A percentile compares a stretch with the other conserved stretches of the same genome.
These are phyloP conservation scores for Euwallacea fornicatus DNA, from an alignment of 1,140 invertebrate genomes.

Conservation along the genomic window DNA sequence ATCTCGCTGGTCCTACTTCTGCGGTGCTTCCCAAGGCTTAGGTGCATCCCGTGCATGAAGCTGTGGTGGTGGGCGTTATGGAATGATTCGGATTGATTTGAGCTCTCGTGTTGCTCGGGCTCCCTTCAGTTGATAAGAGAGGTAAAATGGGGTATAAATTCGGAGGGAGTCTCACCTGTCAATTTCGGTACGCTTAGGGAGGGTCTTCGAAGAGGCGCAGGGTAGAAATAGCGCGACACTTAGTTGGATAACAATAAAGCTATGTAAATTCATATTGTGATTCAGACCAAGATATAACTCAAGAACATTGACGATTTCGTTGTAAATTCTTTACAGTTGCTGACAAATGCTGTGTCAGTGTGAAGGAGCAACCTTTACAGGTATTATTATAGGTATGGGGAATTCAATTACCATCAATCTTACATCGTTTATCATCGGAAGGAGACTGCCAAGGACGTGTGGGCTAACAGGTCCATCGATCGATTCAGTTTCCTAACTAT, in stretches of 20 bases:
- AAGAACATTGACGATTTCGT: no score
- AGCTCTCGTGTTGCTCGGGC: constrained; percentile 5
- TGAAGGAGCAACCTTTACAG: no score
- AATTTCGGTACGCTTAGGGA: neutral
- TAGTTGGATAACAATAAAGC: constrained; percentile 17
- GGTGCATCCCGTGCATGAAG: constrained; percentile 8
- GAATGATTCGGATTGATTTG: constrained; percentile 13
- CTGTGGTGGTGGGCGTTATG: constrained; percentile 24
- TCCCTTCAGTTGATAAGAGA: constrained; percentile 8
- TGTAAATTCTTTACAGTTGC: no score
- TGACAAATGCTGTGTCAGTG: no score
- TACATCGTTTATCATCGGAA: no score
- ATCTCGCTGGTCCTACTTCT: neutral
- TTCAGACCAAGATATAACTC: neutral
- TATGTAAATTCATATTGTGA: constrained; percentile 29
- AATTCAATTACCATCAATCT: no score
- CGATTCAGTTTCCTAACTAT: no score
- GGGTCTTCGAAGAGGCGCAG: constrained; percentile 9
- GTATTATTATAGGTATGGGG: no score
- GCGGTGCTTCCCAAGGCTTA: constrained; percentile 3
- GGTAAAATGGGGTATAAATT: neutral
- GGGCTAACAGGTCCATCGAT: no score
- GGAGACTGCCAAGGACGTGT: no score
- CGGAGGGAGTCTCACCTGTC: constrained; percentile 11
- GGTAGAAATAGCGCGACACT: constrained; percentile 14